Base-by-base conservation (phyloP, 2,113 vertebrate genomes). In the Heteronetta atricapilla region DNA sequence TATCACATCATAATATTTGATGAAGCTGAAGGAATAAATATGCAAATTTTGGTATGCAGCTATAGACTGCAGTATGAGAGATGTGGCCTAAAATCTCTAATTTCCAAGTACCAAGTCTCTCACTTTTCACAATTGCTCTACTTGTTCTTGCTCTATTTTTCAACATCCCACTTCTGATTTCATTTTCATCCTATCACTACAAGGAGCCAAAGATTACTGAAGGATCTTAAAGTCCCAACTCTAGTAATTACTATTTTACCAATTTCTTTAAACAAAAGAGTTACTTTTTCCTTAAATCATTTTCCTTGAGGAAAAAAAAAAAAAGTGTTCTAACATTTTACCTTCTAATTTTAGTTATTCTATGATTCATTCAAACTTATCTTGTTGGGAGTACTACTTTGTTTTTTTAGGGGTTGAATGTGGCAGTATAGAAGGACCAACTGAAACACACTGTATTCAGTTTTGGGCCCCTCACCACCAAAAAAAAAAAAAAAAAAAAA, bases 41-140 rank as follows among this genome's bases (percentile, higher is more conserved):
- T 0, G 0, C 58, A 56, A 82, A 5, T 40, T 28, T n/a, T 75
- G 36, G 33, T 20, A 72, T 1, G 5, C 13, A 79, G 34, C 62
- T 76, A 22, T 2, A 60, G 67, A 26, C 44, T 6, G 10, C 29
- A n/a, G 42, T 0, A 8, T 10, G 11, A 90, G 38, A 60, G 20
- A n/a, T 4, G 11, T 34, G 9, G 29, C n/a, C 55, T 66, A 48
- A 88, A 48, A 11, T 2, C 5, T 25, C 29, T 0, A 0, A 34
- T 38, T 88, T 77, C 52, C 46, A 75, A 90, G 70, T 10, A 56
- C 23, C 3, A 1, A 22, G 29, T 31, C n/a, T 73, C 66, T 86
- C 6, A 52, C 20, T 36, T 8, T 9, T 59, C 56, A 81, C 44
- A 48, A 52, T 10, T 69, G 21, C 33, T 83, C 31, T 23, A 64